Conservation (phyloP, 2,797 vertebrate species). For the Brotula barbata region DNA sequence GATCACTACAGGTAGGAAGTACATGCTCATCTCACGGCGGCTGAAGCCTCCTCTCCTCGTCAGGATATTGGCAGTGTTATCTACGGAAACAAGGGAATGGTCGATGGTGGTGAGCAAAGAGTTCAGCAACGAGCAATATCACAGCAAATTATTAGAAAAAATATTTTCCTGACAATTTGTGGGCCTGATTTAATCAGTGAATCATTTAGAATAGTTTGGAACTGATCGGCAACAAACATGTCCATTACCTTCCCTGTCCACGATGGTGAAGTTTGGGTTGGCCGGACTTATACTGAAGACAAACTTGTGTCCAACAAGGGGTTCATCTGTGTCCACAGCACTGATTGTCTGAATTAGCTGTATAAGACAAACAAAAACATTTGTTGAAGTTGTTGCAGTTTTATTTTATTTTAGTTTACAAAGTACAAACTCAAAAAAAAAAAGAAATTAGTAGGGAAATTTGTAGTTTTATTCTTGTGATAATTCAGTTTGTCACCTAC, state of each 20-base stretch:
- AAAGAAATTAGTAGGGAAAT: not conserved
- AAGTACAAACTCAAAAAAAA: not conserved
- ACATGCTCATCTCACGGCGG: conserved; percentile 89
- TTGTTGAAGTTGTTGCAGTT: not conserved
- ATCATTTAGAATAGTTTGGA: too few relatives aligned
- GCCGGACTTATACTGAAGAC: conserved; percentile 92
- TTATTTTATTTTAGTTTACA: not conserved
- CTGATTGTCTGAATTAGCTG: conserved; percentile 98
- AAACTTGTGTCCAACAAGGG: conserved; percentile 95
- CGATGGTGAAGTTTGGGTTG: conserved; percentile 96
- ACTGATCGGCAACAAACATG: too few relatives aligned
- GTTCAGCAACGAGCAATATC: not conserved
- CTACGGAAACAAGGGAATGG: conserved; percentile 64
- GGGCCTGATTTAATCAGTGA: not conserved
- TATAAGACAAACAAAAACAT: not conserved
- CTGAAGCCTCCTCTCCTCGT: conserved; percentile 91
- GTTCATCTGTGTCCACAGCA: conserved; percentile 96
- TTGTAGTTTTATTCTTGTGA: not conserved
- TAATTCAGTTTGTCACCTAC: not conserved
- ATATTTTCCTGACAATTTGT: too few relatives aligned
- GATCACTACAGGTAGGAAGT: conserved; percentile 93
- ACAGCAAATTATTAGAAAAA: too few relatives aligned
- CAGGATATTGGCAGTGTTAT: conserved; percentile 96
- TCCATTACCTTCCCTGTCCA: conserved; percentile 94
- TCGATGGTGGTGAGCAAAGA: not conserved